Evolutionary conservation across 2,113 vertebrate species (phyloP).

Genomic region (Melanerpes aurifrons): DNA sequence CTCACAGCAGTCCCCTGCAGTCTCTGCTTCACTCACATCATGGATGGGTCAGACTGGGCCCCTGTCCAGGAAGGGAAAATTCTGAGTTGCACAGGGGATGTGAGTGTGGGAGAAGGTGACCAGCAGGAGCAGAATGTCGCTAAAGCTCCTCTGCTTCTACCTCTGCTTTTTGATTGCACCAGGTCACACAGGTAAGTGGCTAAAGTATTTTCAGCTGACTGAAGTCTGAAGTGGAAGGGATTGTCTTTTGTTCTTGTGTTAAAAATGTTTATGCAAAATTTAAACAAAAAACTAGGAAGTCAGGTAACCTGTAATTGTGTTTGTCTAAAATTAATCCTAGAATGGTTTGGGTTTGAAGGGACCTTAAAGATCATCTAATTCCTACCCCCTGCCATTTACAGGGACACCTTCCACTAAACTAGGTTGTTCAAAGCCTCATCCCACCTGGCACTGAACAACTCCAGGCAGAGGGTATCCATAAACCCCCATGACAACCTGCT

Average conservation of each 20-base stretch:
- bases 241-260: neutral
- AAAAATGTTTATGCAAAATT: neutral
- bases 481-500: too few relatives aligned
- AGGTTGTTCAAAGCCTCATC: too few relatives aligned
- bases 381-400: too few relatives aligned
- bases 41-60: neutral
- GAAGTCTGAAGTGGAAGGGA: neutral
- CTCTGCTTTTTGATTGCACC: neutral
- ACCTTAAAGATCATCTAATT: too few relatives aligned
- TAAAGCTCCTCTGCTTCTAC: neutral
- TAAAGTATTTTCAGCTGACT: neutral
- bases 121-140: neutral
- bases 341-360: too few relatives aligned
- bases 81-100: neutral
- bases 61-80: neutral
- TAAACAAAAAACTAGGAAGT: neutral
- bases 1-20: neutral
- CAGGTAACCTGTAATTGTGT: neutral
- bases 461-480: too few relatives aligned
- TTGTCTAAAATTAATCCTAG: neutral
- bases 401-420: too few relatives aligned
- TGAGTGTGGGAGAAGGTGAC: neutral
- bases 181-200: slow-evolving; percentile 34
- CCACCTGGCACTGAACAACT: too few relatives aligned
- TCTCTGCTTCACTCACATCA: accelerated